Percentiles rank a stretch among this genome's conserved stretches.
Conservation (phyloP, 2,797 vertebrate species). For the Manis javanica region DNA sequence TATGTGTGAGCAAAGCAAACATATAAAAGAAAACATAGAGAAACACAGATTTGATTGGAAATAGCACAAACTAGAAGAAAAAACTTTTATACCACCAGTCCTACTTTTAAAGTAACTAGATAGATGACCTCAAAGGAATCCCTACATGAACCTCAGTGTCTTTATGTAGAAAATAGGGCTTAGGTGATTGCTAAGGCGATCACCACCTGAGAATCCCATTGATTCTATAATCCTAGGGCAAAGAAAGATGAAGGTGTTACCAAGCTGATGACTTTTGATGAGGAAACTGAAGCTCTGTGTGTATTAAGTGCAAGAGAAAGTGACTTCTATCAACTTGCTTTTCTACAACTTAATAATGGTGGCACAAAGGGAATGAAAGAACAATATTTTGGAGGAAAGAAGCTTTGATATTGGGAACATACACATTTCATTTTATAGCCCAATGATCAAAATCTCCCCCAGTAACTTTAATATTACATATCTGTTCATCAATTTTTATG, state of each 20-base stretch:
- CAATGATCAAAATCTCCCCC: not conserved
- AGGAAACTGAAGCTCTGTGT: not conserved
- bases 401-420: constrained; percentile 19
- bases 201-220: not conserved
- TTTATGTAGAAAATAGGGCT: constrained; percentile 7
- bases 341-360: not conserved
- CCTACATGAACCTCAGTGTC: not conserved
- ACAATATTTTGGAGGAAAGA: not conserved
- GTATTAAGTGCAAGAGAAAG: not conserved
- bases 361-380: not conserved
- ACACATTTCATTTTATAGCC: not conserved
- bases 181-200: not conserved
- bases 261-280: not conserved
- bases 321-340: not conserved
- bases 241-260: not conserved
- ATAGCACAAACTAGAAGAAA: not conserved
- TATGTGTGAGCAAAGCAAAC: not conserved
- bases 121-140: not conserved
- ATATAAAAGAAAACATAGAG: not conserved
- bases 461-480: not conserved
- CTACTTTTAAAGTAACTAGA: not conserved
- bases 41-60: not conserved
- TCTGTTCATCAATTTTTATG: constrained; percentile 37
- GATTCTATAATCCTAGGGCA: not conserved
- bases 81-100: not conserved